phyloP scores from a whole-genome alignment of 1,140 invertebrate species.

The Melitaea cinxia region DNA sequence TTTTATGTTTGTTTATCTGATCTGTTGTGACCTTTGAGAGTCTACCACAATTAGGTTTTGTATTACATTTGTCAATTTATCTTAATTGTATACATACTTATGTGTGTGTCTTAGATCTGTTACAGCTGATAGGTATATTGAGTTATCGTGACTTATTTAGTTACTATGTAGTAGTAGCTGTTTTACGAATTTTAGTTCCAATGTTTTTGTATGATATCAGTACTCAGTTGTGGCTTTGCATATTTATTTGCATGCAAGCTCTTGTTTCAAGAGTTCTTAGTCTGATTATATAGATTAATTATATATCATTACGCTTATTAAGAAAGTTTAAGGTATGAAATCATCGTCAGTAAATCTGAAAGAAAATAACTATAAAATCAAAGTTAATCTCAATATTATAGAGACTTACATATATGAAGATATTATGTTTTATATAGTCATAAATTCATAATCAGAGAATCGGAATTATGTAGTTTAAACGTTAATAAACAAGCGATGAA shows the following conservation, averaged over 20 bases:
- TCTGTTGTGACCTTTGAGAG: constrained; percentile 10
- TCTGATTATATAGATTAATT: too few relatives aligned
- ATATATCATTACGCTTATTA: too few relatives aligned
- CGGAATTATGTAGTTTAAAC: neutral
- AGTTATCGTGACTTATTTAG: neutral
- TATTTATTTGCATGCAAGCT: too few relatives aligned
- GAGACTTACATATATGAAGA: too few relatives aligned
- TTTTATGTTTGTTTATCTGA: constrained; percentile 20
- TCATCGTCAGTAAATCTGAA: too few relatives aligned
- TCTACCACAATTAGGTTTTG: constrained; percentile 13
- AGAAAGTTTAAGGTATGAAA: too few relatives aligned
- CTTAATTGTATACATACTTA: constrained; percentile 5
- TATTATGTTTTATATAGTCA: too few relatives aligned
- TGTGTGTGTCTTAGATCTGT: neutral
- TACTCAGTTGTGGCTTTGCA: too few relatives aligned
- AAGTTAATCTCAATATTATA: too few relatives aligned
- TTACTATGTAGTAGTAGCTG: neutral
- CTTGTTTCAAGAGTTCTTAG: too few relatives aligned
- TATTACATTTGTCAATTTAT: constrained; percentile 8
- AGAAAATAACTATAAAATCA: too few relatives aligned
- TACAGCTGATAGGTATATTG: neutral
- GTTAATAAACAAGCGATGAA: constrained; percentile 1
- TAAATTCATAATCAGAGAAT: neutral
- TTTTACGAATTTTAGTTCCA: neutral
- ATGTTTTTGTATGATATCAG: too few relatives aligned